Evolutionary conservation across 2,113 vertebrate genomes (phyloP).

Genomic region (Tympanuchus pallidicinctus): DNA sequence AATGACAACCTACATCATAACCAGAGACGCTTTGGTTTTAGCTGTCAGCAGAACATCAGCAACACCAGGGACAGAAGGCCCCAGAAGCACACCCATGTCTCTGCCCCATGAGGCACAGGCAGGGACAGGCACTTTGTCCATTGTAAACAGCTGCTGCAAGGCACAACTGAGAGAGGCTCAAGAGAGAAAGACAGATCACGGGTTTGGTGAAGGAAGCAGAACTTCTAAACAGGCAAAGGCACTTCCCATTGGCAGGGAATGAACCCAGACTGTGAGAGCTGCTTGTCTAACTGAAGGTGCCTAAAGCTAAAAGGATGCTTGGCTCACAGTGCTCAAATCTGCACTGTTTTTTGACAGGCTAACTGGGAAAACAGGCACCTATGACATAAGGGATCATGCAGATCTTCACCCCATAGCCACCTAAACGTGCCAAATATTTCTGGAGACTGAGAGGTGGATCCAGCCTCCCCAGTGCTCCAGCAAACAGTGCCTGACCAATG

Average conservation of each 20-base stretch:
- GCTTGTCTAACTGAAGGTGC: background rate
- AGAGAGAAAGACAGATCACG: background rate
- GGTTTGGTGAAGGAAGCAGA: background rate
- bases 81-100: background rate
- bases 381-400: accelerated
- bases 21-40: background rate
- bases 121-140: background rate
- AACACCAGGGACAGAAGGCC: background rate
- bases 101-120: background rate
- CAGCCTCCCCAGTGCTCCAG: background rate
- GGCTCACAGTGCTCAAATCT: background rate
- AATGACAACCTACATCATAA: accelerated
- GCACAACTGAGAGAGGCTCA: background rate
- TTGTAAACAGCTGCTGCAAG: background rate
- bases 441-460: accelerated
- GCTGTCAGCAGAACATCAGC: background rate
- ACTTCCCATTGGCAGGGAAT: background rate
- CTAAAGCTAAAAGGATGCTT: background rate
- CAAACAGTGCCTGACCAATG: background rate
- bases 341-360: background rate
- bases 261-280: background rate
- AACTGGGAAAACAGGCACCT: background rate
- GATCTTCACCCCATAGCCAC: background rate
- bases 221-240: background rate
- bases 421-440: accelerated